Conservation (phyloP, 92 coral and sea anemone genomes). For the Paramuricea clavata region DNA sequence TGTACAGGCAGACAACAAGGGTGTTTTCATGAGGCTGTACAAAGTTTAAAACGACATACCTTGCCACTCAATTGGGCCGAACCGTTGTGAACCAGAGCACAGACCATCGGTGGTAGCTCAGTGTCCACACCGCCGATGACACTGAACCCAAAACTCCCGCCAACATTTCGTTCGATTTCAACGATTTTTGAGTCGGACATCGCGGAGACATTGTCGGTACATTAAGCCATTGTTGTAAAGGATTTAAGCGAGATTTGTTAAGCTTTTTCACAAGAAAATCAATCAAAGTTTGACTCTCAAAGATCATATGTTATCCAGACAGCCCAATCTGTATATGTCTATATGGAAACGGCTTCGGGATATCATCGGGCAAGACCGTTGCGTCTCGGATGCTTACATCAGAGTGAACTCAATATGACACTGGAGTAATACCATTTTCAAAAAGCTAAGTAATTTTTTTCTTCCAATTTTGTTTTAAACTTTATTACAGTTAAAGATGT, state of each 20-base stretch:
- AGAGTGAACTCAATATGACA: neutral
- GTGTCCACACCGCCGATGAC: conserved; percentile 98
- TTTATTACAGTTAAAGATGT: too few species aligned
- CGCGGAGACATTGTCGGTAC: conserved; percentile 32
- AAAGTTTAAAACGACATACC: conserved; percentile 58
- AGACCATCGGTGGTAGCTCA: conserved; percentile 97
- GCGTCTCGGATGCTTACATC: neutral
- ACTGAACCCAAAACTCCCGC: conserved; percentile 98
- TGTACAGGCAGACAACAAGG: neutral
- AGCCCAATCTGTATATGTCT: neutral
- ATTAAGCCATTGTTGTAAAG: neutral
- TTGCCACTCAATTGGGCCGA: conserved; percentile 93
- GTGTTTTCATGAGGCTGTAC: neutral
- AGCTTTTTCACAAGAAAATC: neutral
- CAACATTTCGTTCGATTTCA: conserved; percentile 90
- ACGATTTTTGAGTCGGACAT: conserved; percentile 72
- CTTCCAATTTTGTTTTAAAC: too few species aligned
- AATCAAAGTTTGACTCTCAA: neutral
- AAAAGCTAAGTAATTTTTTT: too few species aligned
- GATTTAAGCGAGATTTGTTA: neutral
- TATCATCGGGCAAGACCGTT: neutral
- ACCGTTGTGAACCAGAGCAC: conserved; percentile 97
- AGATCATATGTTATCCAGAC: conserved; percentile 9
- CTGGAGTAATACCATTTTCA: neutral
- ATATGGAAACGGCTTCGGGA: neutral